Evolutionary conservation across 2,888 invertebrate genomes (phyloP).

Genomic region (Drosophila austrosaltans): DNA sequence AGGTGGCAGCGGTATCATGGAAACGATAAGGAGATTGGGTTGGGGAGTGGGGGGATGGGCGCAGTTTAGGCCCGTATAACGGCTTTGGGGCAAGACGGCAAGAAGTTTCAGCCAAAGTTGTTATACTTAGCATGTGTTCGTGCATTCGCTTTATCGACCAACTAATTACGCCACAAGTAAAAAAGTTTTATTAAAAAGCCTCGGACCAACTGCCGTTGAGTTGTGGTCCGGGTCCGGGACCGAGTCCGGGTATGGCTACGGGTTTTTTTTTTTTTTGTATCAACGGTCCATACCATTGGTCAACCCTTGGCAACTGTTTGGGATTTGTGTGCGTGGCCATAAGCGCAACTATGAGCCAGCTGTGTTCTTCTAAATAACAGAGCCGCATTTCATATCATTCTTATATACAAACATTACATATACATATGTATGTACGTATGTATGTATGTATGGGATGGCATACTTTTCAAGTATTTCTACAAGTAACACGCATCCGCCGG

Average conservation of each 20-base stretch:
- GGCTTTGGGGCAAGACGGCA: conserved; percentile 11
- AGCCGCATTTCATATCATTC: conserved; percentile 2
- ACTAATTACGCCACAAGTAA: conserved; percentile 36
- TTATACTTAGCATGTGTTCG: conserved; percentile 35
- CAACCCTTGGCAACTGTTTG: conserved; percentile 3
- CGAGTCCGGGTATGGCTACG: not conserved
- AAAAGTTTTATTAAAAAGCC: conserved; percentile 37
- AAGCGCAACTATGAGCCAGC: conserved; percentile 5
- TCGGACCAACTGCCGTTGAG: conserved; percentile 27
- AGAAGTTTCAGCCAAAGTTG: conserved; percentile 25
- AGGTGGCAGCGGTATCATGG: not conserved
- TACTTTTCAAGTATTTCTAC: conserved; percentile 16
- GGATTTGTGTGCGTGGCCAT: conserved; percentile 10
- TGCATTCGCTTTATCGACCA: conserved; percentile 36
- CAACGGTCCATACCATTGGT: not conserved
- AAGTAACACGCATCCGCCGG: conserved; percentile 22
- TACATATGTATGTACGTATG: not conserved
- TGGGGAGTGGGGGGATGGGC: not conserved
- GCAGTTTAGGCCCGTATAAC: not conserved
- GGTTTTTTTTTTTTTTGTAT: too few relatives aligned
- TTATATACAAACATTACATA: not conserved
- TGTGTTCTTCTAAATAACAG: conserved; percentile 14
- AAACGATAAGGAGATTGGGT: not conserved
- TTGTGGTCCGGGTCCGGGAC: not conserved
- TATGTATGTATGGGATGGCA: not conserved